Percentiles rank a stretch among this genome's conserved stretches.
These are phyloP conservation scores for Danio aesculapii DNA, from an alignment of 2,797 vertebrate genomes.

Conservation along the genomic window DNA sequence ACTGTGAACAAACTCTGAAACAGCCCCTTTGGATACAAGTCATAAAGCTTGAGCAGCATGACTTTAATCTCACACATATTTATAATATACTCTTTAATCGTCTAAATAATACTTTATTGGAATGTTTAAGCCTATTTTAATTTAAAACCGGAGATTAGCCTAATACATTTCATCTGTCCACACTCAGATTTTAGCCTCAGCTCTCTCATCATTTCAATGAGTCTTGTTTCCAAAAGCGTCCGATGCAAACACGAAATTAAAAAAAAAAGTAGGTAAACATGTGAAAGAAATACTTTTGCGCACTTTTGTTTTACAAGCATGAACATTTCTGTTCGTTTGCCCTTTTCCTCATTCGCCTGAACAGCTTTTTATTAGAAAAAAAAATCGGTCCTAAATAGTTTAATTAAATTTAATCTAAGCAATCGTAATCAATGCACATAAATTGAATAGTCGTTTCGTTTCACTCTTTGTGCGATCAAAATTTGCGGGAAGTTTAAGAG, in stretches of 20 bases:
- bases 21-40: not conserved
- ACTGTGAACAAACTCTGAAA: slow-evolving; percentile 38
- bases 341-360: not conserved
- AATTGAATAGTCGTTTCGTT: not conserved
- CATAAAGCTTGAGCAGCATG: not conserved
- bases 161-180: not conserved
- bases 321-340: not conserved
- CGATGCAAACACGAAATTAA: slow-evolving; percentile 23
- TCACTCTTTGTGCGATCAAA: not conserved
- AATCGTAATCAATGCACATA: not conserved
- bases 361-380: not conserved
- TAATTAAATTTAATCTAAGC: not conserved
- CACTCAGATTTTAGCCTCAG: slow-evolving; percentile 17
- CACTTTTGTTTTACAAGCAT: slow-evolving; percentile 12
- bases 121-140: slow-evolving; percentile 20
- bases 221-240: slow-evolving; percentile 20
- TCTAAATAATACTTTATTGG: slow-evolving; percentile 23
- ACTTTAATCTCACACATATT: slow-evolving; percentile 10
- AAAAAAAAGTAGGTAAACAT: not conserved
- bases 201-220: not conserved
- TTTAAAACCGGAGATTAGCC: slow-evolving; percentile 1
- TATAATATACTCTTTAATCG: slow-evolving; percentile 23
- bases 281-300: not conserved
- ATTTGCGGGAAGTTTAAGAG: not conserved
- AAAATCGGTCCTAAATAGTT: not conserved